A percentile compares a stretch with the other conserved stretches of the same genome.
Evolutionary conservation across 2,797 vertebrate species (phyloP).

Genomic region (Falco novaeseelandiae): DNA sequence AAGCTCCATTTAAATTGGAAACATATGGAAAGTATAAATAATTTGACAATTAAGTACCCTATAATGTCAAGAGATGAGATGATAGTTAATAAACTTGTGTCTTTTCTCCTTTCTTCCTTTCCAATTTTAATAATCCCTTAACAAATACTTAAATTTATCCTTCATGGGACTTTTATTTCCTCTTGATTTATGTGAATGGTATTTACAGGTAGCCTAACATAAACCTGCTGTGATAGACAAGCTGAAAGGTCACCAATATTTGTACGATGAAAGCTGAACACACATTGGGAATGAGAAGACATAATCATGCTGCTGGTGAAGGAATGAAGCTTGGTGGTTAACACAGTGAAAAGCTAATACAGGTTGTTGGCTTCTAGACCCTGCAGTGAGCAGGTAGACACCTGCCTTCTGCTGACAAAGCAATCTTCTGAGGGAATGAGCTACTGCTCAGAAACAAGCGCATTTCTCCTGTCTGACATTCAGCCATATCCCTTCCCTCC

Average conservation of each 20-base stretch:
- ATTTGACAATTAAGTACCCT: neutral
- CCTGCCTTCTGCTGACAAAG: neutral
- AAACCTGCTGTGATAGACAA: neutral
- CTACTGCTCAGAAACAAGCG: neutral
- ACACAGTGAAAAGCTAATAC: neutral
- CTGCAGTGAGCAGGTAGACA: neutral
- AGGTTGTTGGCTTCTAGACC: neutral
- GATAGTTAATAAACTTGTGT: neutral
- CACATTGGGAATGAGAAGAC: neutral
- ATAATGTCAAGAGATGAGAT: neutral
- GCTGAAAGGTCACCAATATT: neutral
- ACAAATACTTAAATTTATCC: neutral
- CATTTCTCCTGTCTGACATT: neutral
- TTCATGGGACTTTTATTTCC: neutral
- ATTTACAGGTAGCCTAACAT: neutral
- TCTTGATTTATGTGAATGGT: neutral
- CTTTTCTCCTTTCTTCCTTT: neutral
- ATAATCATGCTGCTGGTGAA: neutral
- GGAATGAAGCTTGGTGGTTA: neutral
- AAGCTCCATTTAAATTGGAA: neutral
- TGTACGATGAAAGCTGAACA: rapidly evolving
- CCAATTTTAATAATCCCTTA: neutral
- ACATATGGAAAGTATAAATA: neutral
- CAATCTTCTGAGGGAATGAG: neutral
- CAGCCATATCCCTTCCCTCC: neutral